Evolutionary conservation across 2,113 vertebrate species (phyloP), one percentile per base, ranked within the genome.

Genomic region (Paedocypris sp.): DNA sequence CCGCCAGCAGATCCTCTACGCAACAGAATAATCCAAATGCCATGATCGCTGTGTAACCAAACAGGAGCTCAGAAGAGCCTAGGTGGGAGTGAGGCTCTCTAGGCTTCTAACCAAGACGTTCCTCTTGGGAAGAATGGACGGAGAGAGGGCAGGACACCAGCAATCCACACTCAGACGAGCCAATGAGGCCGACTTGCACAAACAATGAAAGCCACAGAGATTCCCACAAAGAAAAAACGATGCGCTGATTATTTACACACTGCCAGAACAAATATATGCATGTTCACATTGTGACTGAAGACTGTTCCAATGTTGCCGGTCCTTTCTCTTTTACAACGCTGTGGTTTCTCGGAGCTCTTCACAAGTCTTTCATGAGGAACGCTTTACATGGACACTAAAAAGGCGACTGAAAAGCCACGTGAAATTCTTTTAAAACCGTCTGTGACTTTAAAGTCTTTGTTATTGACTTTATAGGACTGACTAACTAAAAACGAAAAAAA

Each of bases 1-100:
- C 81, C 25, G 90, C 85, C 29, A 97, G 82, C 76, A 93, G 66
- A 62, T 94, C 92, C 62, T 93, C 93, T 68, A 91, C 82, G 1
- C 92, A 89, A 12, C 88, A 91, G 72, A 86, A 84, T 53, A 92
- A 82, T 53, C 81, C 85, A 28, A 89, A 84, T 41, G 90, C 88
- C 92, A 95, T 97, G 67, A 56, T 69, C 45, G 38, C 33, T 4
- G 82, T 73, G 76, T 76, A 65, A 84, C 76, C 74, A 75, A 70
- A 63, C 70, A 79, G 80, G 64, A 77, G 80, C 62, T 59, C 77
- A 77, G 25, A 80, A 63, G 64, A 58, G 73, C 67, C 43, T 5
- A 63, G 75, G 80, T 79, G 75, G 71, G 69, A 38, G 66, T 66
- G 2, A 73, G 35, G 79, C 46, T 85, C 74, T 46, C 68, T 77